Conservation (phyloP, 2,113 vertebrate genomes). For the Uropsilus gracilis region DNA sequence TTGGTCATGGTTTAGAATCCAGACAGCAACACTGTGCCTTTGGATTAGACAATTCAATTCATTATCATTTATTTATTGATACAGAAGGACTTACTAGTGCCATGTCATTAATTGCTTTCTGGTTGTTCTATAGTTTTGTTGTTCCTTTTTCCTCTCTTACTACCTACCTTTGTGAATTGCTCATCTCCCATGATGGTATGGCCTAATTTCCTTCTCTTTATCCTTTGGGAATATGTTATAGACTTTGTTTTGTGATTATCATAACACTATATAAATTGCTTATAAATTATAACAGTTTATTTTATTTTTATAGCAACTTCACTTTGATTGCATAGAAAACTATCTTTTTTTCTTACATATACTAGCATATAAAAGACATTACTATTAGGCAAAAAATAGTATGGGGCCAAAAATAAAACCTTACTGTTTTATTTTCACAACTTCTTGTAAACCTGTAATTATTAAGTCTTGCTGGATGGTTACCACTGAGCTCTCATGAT, state of each 20-base stretch:
- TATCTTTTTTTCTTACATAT: neutral
- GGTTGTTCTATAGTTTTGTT: neutral
- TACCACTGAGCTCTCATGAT: neutral
- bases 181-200: neutral
- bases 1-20: neutral
- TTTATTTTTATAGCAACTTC: neutral
- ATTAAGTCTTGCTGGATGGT: neutral
- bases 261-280: neutral
- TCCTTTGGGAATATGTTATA: neutral
- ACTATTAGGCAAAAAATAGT: neutral
- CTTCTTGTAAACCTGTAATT: neutral
- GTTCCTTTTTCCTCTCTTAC: neutral
- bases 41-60: neutral
- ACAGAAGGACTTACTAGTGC: neutral
- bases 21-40: neutral
- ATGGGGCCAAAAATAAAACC: neutral
- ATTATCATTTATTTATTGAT: neutral
- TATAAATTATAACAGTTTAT: neutral
- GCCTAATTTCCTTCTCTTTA: neutral
- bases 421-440: neutral
- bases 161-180: neutral
- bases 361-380: neutral
- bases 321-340: neutral
- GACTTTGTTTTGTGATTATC: neutral
- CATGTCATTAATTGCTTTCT: neutral